Percentiles rank a stretch among this genome's conserved stretches.
Conservation (phyloP, 2,888 invertebrate species). For the Xestoiulus laeticollis region DNA sequence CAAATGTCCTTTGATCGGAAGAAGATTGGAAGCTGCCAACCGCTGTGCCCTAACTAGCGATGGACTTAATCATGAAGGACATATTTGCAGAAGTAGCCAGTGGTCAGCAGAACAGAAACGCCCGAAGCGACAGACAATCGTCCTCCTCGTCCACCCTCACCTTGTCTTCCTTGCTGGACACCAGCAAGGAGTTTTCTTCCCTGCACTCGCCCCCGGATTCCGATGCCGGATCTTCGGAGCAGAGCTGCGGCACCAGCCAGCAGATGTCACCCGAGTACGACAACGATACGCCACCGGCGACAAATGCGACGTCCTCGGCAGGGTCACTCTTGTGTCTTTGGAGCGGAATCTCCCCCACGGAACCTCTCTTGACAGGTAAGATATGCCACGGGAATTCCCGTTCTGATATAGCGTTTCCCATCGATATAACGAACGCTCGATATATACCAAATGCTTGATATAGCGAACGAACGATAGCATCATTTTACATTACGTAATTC, state of each 20-base stretch:
- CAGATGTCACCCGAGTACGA: slow-evolving; percentile 39
- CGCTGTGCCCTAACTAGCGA: neutral
- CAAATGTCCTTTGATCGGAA: neutral
- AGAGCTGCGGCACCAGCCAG: slow-evolving; percentile 31
- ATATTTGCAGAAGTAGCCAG: slow-evolving; percentile 12
- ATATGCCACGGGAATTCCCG: too few species aligned
- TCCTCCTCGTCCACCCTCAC: neutral
- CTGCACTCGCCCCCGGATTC: neutral
- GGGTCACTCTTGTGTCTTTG: slow-evolving; percentile 47
- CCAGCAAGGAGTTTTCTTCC: neutral
- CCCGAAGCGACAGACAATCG: neutral
- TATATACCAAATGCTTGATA: too few species aligned
- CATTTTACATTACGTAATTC: too few species aligned
- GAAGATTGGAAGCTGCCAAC: neutral
- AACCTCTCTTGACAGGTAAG: slow-evolving; percentile 3
- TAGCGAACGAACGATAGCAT: too few species aligned
- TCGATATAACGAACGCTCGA: too few species aligned
- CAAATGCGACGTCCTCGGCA: neutral
- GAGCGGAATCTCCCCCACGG: slow-evolving; percentile 39
- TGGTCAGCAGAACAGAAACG: neutral
- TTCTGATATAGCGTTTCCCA: too few species aligned
- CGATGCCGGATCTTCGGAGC: neutral
- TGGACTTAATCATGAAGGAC: slow-evolving; percentile 12
- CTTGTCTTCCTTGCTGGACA: neutral
- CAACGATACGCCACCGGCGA: neutral